Percentiles rank a stretch among this genome's conserved stretches.
These are phyloP conservation scores for Achroia grisella DNA, from an alignment of 1,140 invertebrate genomes.

Conservation along the genomic window DNA sequence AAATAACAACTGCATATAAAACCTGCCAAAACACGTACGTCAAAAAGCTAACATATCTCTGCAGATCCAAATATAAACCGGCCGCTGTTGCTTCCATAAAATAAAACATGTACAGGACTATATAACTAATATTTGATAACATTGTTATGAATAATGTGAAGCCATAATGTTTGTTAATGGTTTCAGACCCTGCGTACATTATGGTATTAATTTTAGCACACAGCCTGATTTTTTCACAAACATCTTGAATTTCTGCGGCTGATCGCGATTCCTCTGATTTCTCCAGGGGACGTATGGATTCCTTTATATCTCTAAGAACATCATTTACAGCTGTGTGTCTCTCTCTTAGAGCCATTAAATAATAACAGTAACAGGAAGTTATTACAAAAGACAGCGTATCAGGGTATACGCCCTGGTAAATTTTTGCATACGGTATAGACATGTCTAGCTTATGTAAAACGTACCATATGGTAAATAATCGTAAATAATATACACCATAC, in stretches of 20 bases:
- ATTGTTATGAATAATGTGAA: conserved; percentile 28
- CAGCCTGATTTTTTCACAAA: conserved; percentile 32
- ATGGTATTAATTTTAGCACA: conserved; percentile 39
- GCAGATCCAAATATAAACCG: conserved; percentile 35
- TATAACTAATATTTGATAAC: conserved; percentile 20
- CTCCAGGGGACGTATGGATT: conserved; percentile 14
- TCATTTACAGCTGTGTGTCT: conserved; percentile 35
- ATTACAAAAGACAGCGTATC: conserved; percentile 30
- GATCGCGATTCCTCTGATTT: conserved; percentile 17
- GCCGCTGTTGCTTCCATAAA: conserved; percentile 54
- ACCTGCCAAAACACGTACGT: conserved; percentile 44
- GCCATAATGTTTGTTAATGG: conserved; percentile 30
- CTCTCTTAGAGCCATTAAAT: conserved; percentile 19
- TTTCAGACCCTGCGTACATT: conserved; percentile 25
- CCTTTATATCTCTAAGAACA: conserved; percentile 28
- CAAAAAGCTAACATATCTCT: conserved; percentile 33
- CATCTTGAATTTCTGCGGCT: conserved; percentile 23
- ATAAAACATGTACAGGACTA: conserved; percentile 44
- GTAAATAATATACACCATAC: conserved; percentile 11
- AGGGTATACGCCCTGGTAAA: conserved; percentile 31
- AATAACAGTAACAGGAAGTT: conserved; percentile 28
- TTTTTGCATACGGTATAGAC: conserved; percentile 23
- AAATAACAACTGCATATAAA: conserved; percentile 20
- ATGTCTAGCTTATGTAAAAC: conserved; percentile 15
- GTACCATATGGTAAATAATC: conserved; percentile 28